phyloP scores from a whole-genome alignment of 2,113 vertebrate species.

The Neofelis nebulosa region DNA sequence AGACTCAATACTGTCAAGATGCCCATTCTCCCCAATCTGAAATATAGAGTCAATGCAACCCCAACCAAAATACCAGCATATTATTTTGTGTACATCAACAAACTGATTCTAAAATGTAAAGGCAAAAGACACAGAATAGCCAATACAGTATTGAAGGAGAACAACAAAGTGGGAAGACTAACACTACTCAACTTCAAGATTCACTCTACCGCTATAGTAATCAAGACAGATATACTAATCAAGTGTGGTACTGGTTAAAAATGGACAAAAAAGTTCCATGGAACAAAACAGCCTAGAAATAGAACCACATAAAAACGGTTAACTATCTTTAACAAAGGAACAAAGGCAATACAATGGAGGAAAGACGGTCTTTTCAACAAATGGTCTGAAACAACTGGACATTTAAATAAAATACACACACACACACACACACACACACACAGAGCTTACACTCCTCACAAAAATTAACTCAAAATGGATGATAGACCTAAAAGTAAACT shows the following conservation, averaged over 20 bases:
- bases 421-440: not conserved
- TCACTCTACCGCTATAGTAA: not conserved
- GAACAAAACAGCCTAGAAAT: not conserved
- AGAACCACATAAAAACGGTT: not conserved
- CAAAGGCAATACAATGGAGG: not conserved
- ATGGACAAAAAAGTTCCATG: not conserved
- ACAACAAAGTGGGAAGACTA: not conserved
- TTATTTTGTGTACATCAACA: not conserved
- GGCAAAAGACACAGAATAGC: not conserved
- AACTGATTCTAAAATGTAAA: not conserved
- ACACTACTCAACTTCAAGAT: not conserved
- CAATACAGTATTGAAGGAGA: not conserved
- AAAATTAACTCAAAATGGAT: not conserved
- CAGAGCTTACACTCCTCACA: not conserved
- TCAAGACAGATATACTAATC: not conserved
- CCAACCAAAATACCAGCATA: not conserved
- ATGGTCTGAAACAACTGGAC: not conserved
- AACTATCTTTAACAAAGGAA: not conserved
- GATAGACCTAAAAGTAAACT: not conserved
- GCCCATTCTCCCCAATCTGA: not conserved
- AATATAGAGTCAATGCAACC: not conserved
- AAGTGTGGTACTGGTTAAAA: not conserved
- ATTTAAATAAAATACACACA: too few relatives aligned
- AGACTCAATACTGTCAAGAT: not conserved
- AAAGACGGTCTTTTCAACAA: not conserved